Evolutionary conservation across 2,888 invertebrate species (phyloP).

Genomic region (Nysson spinosus): DNA sequence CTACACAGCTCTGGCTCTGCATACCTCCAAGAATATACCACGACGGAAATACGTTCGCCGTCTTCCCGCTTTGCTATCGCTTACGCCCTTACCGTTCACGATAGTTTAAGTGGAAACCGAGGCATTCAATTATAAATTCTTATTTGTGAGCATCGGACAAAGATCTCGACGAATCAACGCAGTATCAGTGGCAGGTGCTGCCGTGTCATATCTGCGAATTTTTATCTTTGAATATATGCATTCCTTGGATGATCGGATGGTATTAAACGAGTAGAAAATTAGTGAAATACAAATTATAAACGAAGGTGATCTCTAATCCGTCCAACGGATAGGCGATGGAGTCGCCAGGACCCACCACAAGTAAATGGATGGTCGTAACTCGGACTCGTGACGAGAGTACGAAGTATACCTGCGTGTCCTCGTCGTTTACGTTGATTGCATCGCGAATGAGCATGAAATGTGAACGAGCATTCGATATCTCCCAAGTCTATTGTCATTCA

Average conservation of each 20-base stretch:
- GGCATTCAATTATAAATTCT: too few species aligned
- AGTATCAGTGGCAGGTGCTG: too few species aligned
- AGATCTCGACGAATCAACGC: too few species aligned
- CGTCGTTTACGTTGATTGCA: slow-evolving; percentile 62
- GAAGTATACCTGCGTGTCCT: slow-evolving; percentile 51
- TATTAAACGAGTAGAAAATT: not conserved
- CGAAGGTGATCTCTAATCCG: slow-evolving; percentile 16
- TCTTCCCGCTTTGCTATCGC: slow-evolving; percentile 36
- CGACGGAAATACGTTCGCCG: slow-evolving; percentile 65
- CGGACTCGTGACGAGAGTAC: slow-evolving; percentile 54
- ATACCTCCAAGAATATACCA: slow-evolving; percentile 68
- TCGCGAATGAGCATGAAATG: slow-evolving; percentile 57
- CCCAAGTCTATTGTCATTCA: slow-evolving; percentile 64
- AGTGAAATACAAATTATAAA: not conserved
- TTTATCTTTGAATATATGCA: too few species aligned
- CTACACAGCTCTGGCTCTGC: slow-evolving; percentile 40
- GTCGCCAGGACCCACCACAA: slow-evolving; percentile 49
- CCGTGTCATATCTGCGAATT: too few species aligned
- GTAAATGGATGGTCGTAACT: slow-evolving; percentile 50
- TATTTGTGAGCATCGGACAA: too few species aligned
- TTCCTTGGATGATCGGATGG: too few species aligned
- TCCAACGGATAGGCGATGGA: not conserved
- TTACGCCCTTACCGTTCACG: slow-evolving; percentile 47
- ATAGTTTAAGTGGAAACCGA: slow-evolving; percentile 15
- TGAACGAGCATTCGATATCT: slow-evolving; percentile 49